Conservation (phyloP, 2,113 vertebrate species). For the Neotoma lepida region DNA sequence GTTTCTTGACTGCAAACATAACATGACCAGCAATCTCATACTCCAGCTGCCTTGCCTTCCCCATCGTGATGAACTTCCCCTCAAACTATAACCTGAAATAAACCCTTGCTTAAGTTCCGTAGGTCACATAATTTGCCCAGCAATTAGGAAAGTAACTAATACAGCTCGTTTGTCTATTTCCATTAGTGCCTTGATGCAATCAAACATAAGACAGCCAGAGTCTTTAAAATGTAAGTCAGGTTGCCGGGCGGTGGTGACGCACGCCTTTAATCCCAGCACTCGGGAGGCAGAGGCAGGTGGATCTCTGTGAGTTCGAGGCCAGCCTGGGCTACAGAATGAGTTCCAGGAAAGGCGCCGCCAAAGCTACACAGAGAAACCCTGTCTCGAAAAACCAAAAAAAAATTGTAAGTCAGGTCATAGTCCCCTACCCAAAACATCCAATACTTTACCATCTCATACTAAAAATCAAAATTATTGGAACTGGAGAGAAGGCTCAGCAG, state of each 20-base stretch:
- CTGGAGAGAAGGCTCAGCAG: background rate
- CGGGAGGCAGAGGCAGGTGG: too few relatives aligned
- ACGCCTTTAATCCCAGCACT: too few relatives aligned
- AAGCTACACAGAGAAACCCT: too few relatives aligned
- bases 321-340: too few relatives aligned
- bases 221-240: conserved; percentile 28
- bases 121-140: background rate
- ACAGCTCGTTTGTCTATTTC: background rate
- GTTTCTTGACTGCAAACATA: background rate
- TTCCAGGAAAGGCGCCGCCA: too few relatives aligned
- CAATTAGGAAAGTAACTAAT: background rate
- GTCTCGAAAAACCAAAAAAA: too few relatives aligned
- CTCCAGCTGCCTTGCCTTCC: too few relatives aligned
- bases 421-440: background rate
- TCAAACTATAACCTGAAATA: background rate
- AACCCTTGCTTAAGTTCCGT: background rate
- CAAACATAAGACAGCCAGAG: background rate
- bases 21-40: background rate
- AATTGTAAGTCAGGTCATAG: background rate
- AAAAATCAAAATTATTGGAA: background rate
- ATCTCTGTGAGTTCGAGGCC: too few relatives aligned
- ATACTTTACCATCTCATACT: background rate
- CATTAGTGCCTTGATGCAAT: background rate
- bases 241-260: too few relatives aligned
- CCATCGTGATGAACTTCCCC: background rate